Base-by-base conservation (phyloP, 2,888 invertebrate species). In the Cordilura impudica region DNA sequence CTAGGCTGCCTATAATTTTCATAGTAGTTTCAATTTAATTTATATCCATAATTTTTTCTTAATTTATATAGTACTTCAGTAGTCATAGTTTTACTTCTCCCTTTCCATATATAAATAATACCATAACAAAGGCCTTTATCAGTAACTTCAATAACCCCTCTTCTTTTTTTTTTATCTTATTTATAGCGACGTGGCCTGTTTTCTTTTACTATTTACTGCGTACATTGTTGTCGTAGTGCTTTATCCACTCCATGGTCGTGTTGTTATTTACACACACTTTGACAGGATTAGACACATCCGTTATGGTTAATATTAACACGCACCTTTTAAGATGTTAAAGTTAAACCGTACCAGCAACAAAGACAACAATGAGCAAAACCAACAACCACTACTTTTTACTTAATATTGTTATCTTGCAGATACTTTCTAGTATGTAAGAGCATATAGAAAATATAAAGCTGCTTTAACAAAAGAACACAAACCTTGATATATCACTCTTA, bases 241-340 rank as follows among this genome's bases (percentile, higher is more conserved):
- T 71, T 73, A 69, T 51, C 43, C 63, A 45, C 31, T 31, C 18
- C n/a, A 45, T 54, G 58, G 47, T 66, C 66, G 47, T 74, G 54
- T n/a, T n/a, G 61, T 74, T 49, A 79, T 67, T 66, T 70, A 31
- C 31, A 39, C 49, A 66, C 61, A 79, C 53, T 67, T 66, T 79
- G 74, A 79, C 74, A 74, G 74, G 70, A 74, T 79, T 74, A 79
- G 66, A 61, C 51, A 74, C 54, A 74, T 73, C 69, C 69, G 73
- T 69, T 73, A 65, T 45, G 73, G 65, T 39, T 58, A 69, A 69
- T 73, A 78, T 56, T 61, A 78, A 67, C 67, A 72, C 72, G 77
- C 77, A 78, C 67, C 71, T 67, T 56, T 67, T 56, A 67, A 56
- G 63, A 56, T 61, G 39, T 54, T 69, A 45, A 43, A 72, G 31